These are phyloP conservation scores for Sebastes paucispinis DNA, from an alignment of 2,797 vertebrate genomes.

Conservation along the genomic window DNA sequence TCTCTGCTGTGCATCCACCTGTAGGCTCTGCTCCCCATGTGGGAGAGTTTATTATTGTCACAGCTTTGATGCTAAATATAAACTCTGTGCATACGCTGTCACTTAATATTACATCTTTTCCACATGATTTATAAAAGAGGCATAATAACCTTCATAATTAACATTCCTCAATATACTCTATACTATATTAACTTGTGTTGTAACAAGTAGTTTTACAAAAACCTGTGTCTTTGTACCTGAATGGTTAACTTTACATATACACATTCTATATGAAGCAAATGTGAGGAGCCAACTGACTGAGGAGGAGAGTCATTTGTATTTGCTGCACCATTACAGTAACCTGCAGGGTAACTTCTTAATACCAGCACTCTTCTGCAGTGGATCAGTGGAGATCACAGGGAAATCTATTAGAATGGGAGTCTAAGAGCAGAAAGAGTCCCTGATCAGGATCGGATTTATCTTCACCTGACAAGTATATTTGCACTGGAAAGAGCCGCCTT, in stretches of 20 bases:
- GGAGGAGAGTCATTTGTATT: conserved; percentile 53
- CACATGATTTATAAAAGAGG: background rate
- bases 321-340: conserved; percentile 53
- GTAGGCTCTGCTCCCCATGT: conserved; percentile 12
- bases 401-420: conserved; percentile 47
- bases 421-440: conserved; percentile 29
- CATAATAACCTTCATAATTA: background rate
- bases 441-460: conserved; percentile 48
- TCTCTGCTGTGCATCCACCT: conserved; percentile 33
- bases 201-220: background rate
- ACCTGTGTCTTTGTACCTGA: background rate
- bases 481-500: conserved; percentile 21
- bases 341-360: conserved; percentile 49
- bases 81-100: conserved; percentile 6
- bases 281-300: conserved; percentile 38
- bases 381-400: conserved; percentile 72
- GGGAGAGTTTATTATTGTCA: conserved; percentile 24
- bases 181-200: background rate
- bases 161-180: background rate
- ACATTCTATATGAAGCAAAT: background rate
- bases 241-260: background rate
- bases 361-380: conserved; percentile 47
- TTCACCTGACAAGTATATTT: conserved; percentile 48
- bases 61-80: conserved; percentile 34
- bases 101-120: background rate